Evolutionary conservation across 2,113 vertebrate genomes (phyloP).

Genomic region (Helogale parvula): DNA sequence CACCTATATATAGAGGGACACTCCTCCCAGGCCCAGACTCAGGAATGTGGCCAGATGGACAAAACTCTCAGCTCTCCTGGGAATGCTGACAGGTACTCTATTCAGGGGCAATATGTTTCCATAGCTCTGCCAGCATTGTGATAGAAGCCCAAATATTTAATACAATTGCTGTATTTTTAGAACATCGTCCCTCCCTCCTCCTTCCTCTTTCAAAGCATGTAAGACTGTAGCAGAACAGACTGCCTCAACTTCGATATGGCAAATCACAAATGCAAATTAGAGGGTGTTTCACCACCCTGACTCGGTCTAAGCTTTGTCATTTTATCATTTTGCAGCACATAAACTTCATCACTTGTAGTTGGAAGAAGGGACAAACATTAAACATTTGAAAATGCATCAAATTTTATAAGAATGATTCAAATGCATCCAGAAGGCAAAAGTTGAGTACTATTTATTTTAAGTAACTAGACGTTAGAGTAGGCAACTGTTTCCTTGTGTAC

Average conservation of each 20-base stretch:
- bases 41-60: background rate
- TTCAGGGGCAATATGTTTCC: background rate
- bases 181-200: background rate
- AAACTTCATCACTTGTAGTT: background rate
- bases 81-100: background rate
- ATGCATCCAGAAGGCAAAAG: background rate
- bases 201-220: background rate
- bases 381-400: background rate
- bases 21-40: background rate
- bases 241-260: background rate
- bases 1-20: background rate
- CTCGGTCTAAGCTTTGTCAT: background rate
- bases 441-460: background rate
- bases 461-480: background rate
- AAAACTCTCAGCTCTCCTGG: background rate
- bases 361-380: background rate
- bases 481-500: background rate
- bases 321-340: background rate
- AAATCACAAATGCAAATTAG: slow-evolving; percentile 21
- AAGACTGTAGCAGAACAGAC: background rate
- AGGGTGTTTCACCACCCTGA: background rate
- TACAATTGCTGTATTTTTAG: background rate
- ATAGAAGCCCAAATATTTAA: background rate
- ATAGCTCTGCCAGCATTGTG: background rate
- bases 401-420: background rate